Evolutionary conservation across 2,888 invertebrate genomes (phyloP).

Genomic region (Marronus borbonicus): DNA sequence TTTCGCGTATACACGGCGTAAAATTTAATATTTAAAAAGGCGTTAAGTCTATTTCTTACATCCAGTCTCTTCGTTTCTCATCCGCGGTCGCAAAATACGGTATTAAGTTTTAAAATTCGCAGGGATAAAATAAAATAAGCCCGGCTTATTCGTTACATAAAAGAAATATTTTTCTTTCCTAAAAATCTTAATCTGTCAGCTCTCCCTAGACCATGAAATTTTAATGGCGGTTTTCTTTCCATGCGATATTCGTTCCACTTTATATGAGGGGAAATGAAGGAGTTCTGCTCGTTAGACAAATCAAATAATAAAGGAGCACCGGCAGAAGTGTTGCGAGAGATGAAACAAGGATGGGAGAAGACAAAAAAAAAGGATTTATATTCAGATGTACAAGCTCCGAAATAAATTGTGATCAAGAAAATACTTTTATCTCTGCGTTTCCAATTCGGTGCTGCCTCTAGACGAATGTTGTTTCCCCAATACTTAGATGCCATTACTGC

Average conservation of each 20-base stretch:
- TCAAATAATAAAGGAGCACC: constrained; percentile 42
- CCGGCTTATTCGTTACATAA: constrained; percentile 36
- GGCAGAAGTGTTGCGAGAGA: constrained; percentile 22
- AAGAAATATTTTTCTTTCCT: constrained; percentile 37
- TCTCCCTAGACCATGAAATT: constrained; percentile 51
- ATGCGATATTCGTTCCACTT: constrained; percentile 48
- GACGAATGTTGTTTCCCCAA: not conserved
- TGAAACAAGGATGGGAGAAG: constrained; percentile 14
- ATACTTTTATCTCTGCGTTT: not conserved
- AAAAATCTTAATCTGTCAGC: constrained; percentile 52
- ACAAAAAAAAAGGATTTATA: constrained; percentile 24
- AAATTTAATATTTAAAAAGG: constrained; percentile 42
- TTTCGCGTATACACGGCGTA: constrained; percentile 7
- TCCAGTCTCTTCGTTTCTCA: constrained; percentile 21
- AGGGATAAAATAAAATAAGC: constrained; percentile 41
- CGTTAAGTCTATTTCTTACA: constrained; percentile 41
- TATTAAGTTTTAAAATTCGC: constrained; percentile 43
- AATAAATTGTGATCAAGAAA: constrained; percentile 31
- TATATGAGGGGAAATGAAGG: constrained; percentile 47
- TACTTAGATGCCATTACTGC: no score
- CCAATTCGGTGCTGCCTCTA: not conserved
- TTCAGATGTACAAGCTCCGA: constrained; percentile 24
- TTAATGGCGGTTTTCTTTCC: constrained; percentile 51
- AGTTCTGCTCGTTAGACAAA: constrained; percentile 45
- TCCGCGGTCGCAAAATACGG: constrained; percentile 31